A percentile compares a stretch with the other conserved stretches of the same genome.
phyloP scores from a whole-genome alignment of 2,113 vertebrate genomes.

The Hoplias malabaricus region DNA sequence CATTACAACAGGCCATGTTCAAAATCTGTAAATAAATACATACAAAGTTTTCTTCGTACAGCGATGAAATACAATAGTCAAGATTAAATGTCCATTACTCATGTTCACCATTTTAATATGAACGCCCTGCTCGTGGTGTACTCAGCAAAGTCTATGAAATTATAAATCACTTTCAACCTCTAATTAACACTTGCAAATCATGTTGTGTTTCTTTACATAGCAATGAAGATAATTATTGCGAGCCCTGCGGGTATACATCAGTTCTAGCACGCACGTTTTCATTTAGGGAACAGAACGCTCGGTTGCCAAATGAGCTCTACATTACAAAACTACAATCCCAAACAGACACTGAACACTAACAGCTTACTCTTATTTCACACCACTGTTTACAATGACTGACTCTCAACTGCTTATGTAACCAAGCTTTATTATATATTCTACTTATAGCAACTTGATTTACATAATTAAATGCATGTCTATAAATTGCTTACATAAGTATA shows the following conservation, averaged over 20 bases:
- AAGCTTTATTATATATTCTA: not conserved
- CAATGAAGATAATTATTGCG: not conserved
- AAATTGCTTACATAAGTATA: constrained; percentile 8
- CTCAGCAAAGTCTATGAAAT: not conserved
- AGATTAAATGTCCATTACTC: not conserved
- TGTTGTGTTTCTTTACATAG: constrained; percentile 7
- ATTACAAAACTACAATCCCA: not conserved
- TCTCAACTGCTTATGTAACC: constrained; percentile 10
- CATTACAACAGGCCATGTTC: too few species aligned
- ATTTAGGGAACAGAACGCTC: not conserved
- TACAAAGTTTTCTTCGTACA: not conserved
- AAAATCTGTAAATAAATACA: not conserved
- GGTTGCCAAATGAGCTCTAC: not conserved
- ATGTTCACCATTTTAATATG: not conserved
- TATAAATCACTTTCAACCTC: not conserved
- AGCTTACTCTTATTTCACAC: not conserved
- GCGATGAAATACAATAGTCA: not conserved
- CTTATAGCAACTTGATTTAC: not conserved
- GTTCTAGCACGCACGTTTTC: not conserved
- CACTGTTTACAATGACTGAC: constrained; percentile 4
- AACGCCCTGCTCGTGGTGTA: not conserved
- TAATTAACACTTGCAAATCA: constrained; percentile 28
- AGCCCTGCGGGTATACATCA: not conserved
- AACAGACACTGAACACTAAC: not conserved
- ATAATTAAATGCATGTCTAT: constrained; percentile 16